phyloP scores from a whole-genome alignment of 2,888 invertebrate species.

The Amblyteles armatorius region DNA sequence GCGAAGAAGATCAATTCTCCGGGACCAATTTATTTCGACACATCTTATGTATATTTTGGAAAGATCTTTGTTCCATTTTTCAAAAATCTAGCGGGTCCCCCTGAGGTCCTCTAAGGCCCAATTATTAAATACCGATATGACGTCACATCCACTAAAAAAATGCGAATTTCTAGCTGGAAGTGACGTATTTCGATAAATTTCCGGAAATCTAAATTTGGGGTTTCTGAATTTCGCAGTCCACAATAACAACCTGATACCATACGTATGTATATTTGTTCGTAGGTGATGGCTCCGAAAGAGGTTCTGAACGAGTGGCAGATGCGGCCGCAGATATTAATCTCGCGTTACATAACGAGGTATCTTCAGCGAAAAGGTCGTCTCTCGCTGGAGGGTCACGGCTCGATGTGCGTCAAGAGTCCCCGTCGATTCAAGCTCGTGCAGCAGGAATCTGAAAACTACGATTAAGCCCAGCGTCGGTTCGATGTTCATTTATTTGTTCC shows the following conservation, averaged over 20 bases:
- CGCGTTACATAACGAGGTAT: constrained; percentile 93
- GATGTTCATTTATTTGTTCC: constrained; percentile 24
- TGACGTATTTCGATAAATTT: too few species aligned
- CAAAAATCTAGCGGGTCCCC: background rate
- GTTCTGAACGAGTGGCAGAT: constrained; percentile 96
- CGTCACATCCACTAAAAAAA: too few species aligned
- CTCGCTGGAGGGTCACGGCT: constrained; percentile 90
- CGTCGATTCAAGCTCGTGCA: constrained; percentile 95
- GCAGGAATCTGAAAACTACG: constrained; percentile 96
- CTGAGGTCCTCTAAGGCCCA: too few species aligned
- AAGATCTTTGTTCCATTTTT: background rate
- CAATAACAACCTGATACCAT: background rate
- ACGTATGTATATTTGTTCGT: constrained; percentile 24
- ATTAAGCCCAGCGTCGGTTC: constrained; percentile 86
- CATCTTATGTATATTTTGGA: background rate
- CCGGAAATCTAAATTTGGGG: too few species aligned
- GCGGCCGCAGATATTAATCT: constrained; percentile 93
- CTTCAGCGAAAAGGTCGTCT: constrained; percentile 92
- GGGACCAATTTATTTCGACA: too few species aligned
- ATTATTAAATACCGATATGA: too few species aligned
- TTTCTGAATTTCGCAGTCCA: too few species aligned
- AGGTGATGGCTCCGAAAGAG: constrained; percentile 95
- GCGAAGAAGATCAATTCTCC: too few species aligned
- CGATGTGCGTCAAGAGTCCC: constrained; percentile 93
- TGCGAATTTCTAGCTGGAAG: too few species aligned